Evolutionary conservation across 1,140 invertebrate genomes (phyloP), one percentile per base, ranked within the genome.

Genomic region (Drosophila tristis): DNA sequence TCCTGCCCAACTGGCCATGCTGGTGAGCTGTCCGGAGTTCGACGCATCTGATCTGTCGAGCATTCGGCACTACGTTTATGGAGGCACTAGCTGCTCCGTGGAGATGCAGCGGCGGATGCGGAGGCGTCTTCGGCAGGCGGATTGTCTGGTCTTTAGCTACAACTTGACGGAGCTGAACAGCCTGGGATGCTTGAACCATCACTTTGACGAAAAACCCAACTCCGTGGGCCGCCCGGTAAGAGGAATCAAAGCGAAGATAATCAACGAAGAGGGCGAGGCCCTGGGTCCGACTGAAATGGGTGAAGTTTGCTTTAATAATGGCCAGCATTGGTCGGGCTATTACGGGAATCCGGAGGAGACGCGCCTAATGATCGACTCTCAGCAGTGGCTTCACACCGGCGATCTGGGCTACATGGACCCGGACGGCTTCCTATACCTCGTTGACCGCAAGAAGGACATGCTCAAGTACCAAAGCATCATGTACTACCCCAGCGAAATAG

Each of bases 331-430:
- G 84, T 25, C 50, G 0, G 90, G 90, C 31, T 91, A 91, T 49
- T 86, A 71, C 16, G 62, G 47, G 4, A 90, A 91, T 43, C 49
- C 44, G 0, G n/a, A 47, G 6, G 84, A 67, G 4, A 64, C 78
- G 0, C 53, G 5, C 0, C 4, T 56, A 0, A 55, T 78, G 0
- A 58, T 59, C 0, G 80, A 91, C 45, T 15, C 54, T 0, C 70
- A 91, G n/a, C 93, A 94, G 2, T 96, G 95, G 95, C 89, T 94
- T 3, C 92, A 93, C 58, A 94, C 95, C 11, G 95, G 95, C 13
- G 95, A 96, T 82, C 89, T 95, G 25, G 95, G 94, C 2, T 93
- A 93, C 49, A 91, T 93, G 55, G 93, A 95, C 68, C 79, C 93
- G 4, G 85, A 94, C 23, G 93, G 93, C 1, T 82, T 90, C 11